These are phyloP conservation scores for Pipistrellus nathusii DNA, from an alignment of 2,797 vertebrate species.

Conservation along the genomic window DNA sequence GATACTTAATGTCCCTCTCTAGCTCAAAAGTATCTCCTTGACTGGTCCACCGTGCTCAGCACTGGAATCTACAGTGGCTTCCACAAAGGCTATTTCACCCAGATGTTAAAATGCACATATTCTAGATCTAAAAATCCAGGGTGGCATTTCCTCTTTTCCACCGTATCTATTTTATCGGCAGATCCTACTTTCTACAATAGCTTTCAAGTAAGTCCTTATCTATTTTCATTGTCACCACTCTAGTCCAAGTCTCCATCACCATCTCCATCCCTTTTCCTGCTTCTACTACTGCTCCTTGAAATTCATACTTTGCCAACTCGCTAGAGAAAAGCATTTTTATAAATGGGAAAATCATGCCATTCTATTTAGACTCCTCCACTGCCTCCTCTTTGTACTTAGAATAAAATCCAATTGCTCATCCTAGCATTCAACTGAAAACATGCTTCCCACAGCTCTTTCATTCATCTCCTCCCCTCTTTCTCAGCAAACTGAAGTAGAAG, in stretches of 20 bases:
- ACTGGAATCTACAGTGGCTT: not conserved
- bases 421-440: constrained; percentile 47
- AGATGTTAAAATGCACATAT: not conserved
- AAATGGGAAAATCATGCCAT: constrained; percentile 1
- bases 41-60: not conserved
- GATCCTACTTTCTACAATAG: not conserved
- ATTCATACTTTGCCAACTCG: not conserved
- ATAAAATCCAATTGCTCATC: constrained; percentile 61
- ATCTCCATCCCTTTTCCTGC: not conserved
- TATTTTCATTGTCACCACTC: not conserved
- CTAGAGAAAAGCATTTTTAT: constrained; percentile 31
- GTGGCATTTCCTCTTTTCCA: not conserved
- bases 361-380: constrained; percentile 28
- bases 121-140: not conserved
- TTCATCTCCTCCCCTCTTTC: not conserved
- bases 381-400: constrained; percentile 16
- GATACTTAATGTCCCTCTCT: not conserved
- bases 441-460: constrained; percentile 54
- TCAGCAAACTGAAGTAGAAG: constrained; percentile 19
- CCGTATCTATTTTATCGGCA: not conserved
- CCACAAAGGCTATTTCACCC: not conserved
- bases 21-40: not conserved
- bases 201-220: not conserved
- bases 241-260: not conserved
- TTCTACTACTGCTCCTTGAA: not conserved